Conservation (phyloP, 2,888 invertebrate genomes). For the Mesoligia furuncula region DNA sequence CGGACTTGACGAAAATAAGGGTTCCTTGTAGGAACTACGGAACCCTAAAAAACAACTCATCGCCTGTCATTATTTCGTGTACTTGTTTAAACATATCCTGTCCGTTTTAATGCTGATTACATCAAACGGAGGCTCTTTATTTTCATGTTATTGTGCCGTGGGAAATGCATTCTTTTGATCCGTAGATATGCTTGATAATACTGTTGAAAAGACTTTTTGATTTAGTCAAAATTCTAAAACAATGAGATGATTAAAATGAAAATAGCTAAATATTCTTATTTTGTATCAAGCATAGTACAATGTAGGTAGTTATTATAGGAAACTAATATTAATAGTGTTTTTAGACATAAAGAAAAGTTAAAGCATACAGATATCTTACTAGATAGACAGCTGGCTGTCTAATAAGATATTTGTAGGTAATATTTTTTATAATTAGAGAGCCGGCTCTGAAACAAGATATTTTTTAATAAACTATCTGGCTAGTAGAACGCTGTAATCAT, state of each 20-base stretch:
- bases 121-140: slow-evolving; percentile 44
- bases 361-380: background rate
- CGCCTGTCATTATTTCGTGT: slow-evolving; percentile 56
- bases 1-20: too few species aligned
- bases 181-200: slow-evolving; percentile 41
- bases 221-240: slow-evolving; percentile 17
- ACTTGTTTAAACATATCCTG: slow-evolving; percentile 59
- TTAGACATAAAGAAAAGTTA: background rate
- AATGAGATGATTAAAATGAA: slow-evolving; percentile 18
- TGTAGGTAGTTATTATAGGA: background rate
- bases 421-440: too few species aligned
- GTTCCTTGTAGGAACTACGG: too few species aligned
- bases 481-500: background rate
- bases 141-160: slow-evolving; percentile 48
- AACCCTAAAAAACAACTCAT: slow-evolving; percentile 57
- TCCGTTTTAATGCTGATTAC: slow-evolving; percentile 52
- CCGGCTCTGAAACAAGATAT: too few species aligned
- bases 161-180: slow-evolving; percentile 54
- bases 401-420: background rate
- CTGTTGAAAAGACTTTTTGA: slow-evolving; percentile 30
- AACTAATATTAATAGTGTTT: background rate
- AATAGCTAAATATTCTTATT: background rate
- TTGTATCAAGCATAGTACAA: background rate
- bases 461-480: background rate
- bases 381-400: too few species aligned